Base-by-base conservation (phyloP, 2,888 invertebrate species). In the Perdita meconis region DNA sequence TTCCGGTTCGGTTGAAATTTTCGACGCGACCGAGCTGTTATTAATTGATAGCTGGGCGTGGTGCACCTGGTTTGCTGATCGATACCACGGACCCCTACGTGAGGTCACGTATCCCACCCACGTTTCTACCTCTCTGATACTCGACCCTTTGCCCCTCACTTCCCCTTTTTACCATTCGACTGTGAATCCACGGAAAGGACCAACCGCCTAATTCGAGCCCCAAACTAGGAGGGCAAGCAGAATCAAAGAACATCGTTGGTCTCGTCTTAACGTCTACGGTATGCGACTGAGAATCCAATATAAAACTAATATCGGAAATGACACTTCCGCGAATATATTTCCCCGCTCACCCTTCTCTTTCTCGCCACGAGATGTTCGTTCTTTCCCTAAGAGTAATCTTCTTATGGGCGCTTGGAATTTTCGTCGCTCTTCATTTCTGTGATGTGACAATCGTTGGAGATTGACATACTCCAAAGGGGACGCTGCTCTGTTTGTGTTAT, bases 41-140 rank as follows among this genome's bases (percentile, higher is more conserved):
- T 86, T 87, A 89, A 88, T 82, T 82, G 83, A 82, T 81, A 75
- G 66, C 81, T 83, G 87, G 79, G 79, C 73, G 79, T 79, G 79
- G 89, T 89, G 82, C 87, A 90, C 89, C 90, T 89, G 89, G 82
- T 82, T 78, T 80, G 80, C 86, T 84, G 87, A 90, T 90, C 90
- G 84, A 90, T 90, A 90, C 77, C 83, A 80, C 78, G 83, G 83
- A 69, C 81, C 78, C 83, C 83, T 82, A 80, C 81, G n/a, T n/a
- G n/a, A n/a, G 79, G 82, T 86, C 74, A 83, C 83, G 82, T 81
- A 75, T 77, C 60, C 55, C 60, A 34, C 51, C 51, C 64, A 65
- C 40, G 44, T 70, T 66, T 61, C 67, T 50, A 57, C 50, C 63
- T 63, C 65, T 63, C 65, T 64, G 59, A 40, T 40, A 38, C 36